A percentile compares a stretch with the other conserved stretches of the same genome.
These are phyloP conservation scores for Osmerus mordax DNA, from an alignment of 2,113 vertebrate genomes.

Conservation along the genomic window DNA sequence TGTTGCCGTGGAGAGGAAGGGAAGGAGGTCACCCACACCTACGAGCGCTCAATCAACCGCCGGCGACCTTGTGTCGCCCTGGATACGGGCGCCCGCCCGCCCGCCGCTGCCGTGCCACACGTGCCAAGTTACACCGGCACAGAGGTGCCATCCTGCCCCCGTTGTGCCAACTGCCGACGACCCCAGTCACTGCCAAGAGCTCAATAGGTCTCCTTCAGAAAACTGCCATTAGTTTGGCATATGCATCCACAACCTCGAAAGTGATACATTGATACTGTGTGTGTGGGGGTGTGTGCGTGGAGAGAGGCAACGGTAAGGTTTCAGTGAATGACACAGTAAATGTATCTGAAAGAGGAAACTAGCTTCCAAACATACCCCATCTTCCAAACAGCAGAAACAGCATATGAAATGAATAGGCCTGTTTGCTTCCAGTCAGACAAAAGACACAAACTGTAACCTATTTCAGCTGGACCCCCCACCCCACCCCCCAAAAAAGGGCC, in stretches of 20 bases:
- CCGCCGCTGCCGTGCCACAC: constrained; percentile 39
- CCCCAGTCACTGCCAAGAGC: constrained; percentile 14
- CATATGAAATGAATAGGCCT: no score
- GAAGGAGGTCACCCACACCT: constrained; percentile 73
- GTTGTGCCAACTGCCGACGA: constrained; percentile 28
- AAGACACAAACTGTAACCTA: constrained; percentile 4
- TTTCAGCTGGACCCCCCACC: no score
- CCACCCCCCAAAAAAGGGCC: no score
- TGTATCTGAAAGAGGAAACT: no score
- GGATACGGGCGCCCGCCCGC: constrained; percentile 49
- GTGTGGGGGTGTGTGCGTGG: no score
- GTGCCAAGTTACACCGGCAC: constrained; percentile 50
- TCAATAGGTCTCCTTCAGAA: background rate
- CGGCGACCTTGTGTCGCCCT: constrained; percentile 68
- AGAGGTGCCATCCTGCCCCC: constrained; percentile 42
- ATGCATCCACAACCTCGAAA: background rate
- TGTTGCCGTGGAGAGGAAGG: background rate
- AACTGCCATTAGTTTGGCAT: background rate
- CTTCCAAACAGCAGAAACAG: no score
- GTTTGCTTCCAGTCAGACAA: constrained; percentile 8
- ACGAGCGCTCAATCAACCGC: constrained; percentile 66
- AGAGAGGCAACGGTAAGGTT: background rate
- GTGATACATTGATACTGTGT: background rate
- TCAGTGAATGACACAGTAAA: background rate
- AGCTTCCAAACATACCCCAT: no score